phyloP scores from a whole-genome alignment of 2,113 vertebrate genomes.

The Archocentrus centrarchus region DNA sequence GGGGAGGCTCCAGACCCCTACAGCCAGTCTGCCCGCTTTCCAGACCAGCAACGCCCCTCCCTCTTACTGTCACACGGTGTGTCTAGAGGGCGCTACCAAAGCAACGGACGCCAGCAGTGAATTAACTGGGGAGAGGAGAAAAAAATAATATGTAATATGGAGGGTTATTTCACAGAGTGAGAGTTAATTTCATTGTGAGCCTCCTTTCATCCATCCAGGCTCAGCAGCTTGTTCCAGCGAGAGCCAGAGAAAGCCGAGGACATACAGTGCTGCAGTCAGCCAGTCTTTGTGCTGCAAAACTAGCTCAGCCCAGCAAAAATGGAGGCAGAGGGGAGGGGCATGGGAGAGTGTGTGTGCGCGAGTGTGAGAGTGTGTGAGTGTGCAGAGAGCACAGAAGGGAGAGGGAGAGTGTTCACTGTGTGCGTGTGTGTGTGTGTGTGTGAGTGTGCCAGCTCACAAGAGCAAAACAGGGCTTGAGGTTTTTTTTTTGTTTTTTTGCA shows the following conservation, averaged over 20 bases:
- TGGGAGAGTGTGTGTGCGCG: constrained; percentile 58
- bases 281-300: constrained; percentile 78
- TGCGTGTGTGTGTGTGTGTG: not conserved
- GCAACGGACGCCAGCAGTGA: constrained; percentile 28
- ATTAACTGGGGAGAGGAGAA: constrained; percentile 23
- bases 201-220: constrained; percentile 57
- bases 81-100: constrained; percentile 57
- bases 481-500: constrained; percentile 19
- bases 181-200: constrained; percentile 65
- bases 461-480: constrained; percentile 44
- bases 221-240: constrained; percentile 56
- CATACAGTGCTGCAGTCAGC: constrained; percentile 77
- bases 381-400: constrained; percentile 48
- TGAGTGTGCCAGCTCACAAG: constrained; percentile 31
- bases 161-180: constrained; percentile 54
- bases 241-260: constrained; percentile 57
- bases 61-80: constrained; percentile 39
- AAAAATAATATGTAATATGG: constrained; percentile 22
- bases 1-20: constrained; percentile 44
- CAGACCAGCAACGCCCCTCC: constrained; percentile 66
- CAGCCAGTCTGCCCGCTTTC: constrained; percentile 59
- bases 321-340: constrained; percentile 72
- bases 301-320: constrained; percentile 78
- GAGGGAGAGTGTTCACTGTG: constrained; percentile 60
- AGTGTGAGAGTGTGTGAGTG: constrained; percentile 50